Evolutionary conservation across 2,888 invertebrate genomes (phyloP).

Genomic region (Amphipyra berbera): DNA sequence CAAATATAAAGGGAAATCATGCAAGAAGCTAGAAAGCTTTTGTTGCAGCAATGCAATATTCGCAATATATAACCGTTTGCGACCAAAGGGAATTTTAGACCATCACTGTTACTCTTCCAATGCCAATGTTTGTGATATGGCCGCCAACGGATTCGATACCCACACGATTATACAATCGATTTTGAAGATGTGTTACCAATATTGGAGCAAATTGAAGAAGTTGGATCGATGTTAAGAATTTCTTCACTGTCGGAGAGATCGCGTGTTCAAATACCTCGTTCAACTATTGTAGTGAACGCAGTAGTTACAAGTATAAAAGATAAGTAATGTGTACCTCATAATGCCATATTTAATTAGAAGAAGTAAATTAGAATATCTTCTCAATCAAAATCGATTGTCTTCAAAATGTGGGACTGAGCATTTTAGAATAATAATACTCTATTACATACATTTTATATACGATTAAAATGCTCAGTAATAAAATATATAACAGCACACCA

Average conservation of each 20-base stretch:
- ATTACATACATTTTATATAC: conserved; percentile 35
- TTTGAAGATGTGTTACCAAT: conserved; percentile 33
- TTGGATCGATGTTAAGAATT: not conserved
- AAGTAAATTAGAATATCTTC: not conserved
- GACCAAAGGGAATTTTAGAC: conserved; percentile 44
- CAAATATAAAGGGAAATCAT: conserved; percentile 75
- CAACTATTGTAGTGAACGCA: not conserved
- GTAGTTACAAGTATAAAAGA: too few species aligned
- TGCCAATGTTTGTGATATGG: conserved; percentile 52
- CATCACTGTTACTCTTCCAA: conserved; percentile 20
- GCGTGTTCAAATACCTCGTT: conserved; percentile 1
- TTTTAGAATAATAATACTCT: conserved; percentile 38
- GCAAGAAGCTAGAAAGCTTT: conserved; percentile 84
- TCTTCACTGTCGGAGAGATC: not conserved
- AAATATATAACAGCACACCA: conserved; percentile 58
- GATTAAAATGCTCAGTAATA: conserved; percentile 49
- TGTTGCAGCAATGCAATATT: conserved; percentile 74
- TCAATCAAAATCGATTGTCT: conserved; percentile 56
- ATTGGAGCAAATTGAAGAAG: conserved; percentile 4
- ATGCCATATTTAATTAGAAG: too few species aligned
- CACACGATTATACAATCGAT: conserved; percentile 51
- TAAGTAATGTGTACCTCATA: too few species aligned
- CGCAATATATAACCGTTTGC: conserved; percentile 57
- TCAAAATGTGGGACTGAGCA: conserved; percentile 44
- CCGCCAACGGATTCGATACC: conserved; percentile 43